Conservation (phyloP, 2,797 vertebrate species). For the Champsocephalus esox region DNA sequence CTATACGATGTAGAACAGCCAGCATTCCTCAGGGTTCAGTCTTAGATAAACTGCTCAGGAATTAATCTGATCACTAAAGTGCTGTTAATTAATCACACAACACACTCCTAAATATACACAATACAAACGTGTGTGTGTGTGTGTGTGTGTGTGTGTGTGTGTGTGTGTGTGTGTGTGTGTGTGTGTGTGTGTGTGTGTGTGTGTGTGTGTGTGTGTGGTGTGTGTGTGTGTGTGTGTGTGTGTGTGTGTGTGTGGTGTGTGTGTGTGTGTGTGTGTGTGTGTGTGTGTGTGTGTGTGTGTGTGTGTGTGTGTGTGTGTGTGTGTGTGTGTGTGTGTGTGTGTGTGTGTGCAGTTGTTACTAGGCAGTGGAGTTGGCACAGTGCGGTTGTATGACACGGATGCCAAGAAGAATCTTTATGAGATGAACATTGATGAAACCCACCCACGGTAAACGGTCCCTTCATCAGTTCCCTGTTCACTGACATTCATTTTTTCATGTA, state of each 20-base stretch:
- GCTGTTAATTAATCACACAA: too few species aligned
- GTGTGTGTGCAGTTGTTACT: constrained; percentile 87
- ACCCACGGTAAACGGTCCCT: constrained; percentile 87
- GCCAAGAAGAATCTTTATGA: constrained; percentile 98
- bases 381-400: constrained; percentile 96
- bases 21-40: neutral
- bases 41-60: neutral
- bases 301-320: too few species aligned
- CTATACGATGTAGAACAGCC: too few species aligned
- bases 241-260: too few species aligned
- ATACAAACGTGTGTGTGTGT: neutral
- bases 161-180: too few species aligned
- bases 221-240: too few species aligned
- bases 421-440: constrained; percentile 92
- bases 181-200: too few species aligned
- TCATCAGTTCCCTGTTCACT: neutral
- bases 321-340: neutral
- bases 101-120: neutral
- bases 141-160: too few species aligned
- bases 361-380: constrained; percentile 94
- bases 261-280: too few species aligned
- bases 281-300: too few species aligned
- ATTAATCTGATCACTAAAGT: neutral
- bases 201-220: too few species aligned
- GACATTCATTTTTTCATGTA: neutral